These are phyloP conservation scores for Luehdorfia chinensis DNA, from an alignment of 1,140 invertebrate species.

Conservation along the genomic window DNA sequence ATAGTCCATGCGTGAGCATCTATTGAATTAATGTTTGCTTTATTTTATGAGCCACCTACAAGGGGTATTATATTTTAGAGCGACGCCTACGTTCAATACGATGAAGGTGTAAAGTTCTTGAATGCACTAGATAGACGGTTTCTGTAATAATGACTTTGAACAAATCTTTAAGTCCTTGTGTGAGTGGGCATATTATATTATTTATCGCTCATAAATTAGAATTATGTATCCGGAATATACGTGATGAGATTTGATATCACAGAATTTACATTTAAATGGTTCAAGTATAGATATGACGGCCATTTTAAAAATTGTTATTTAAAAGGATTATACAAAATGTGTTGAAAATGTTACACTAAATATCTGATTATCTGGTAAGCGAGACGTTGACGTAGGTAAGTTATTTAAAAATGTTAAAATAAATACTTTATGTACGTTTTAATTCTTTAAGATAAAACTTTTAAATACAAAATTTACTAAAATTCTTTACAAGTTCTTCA, in stretches of 20 bases:
- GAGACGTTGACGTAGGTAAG: background rate
- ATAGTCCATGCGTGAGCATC: background rate
- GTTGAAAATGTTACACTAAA: background rate
- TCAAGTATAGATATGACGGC: constrained; percentile 38
- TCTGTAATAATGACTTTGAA: constrained; percentile 20
- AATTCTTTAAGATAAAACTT: too few species aligned
- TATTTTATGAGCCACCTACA: constrained; percentile 1
- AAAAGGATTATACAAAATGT: constrained; percentile 10
- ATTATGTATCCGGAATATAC: constrained; percentile 46
- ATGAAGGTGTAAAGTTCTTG: constrained; percentile 16
- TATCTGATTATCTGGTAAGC: background rate
- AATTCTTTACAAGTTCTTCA: too few species aligned
- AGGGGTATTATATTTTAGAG: background rate
- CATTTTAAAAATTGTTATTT: constrained; percentile 18
- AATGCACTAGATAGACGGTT: background rate
- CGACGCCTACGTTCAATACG: constrained; percentile 4
- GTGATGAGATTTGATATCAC: constrained; percentile 42
- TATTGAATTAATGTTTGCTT: constrained; percentile 2
- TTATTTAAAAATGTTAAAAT: too few species aligned
- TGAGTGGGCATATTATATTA: constrained; percentile 32
- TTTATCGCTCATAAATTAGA: constrained; percentile 47
- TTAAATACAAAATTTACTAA: too few species aligned
- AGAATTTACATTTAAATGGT: constrained; percentile 53
- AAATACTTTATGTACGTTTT: too few species aligned
- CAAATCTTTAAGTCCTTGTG: constrained; percentile 31